Evolutionary conservation across 2,888 invertebrate genomes (phyloP).

Genomic region (Hyposoter dolosus): DNA sequence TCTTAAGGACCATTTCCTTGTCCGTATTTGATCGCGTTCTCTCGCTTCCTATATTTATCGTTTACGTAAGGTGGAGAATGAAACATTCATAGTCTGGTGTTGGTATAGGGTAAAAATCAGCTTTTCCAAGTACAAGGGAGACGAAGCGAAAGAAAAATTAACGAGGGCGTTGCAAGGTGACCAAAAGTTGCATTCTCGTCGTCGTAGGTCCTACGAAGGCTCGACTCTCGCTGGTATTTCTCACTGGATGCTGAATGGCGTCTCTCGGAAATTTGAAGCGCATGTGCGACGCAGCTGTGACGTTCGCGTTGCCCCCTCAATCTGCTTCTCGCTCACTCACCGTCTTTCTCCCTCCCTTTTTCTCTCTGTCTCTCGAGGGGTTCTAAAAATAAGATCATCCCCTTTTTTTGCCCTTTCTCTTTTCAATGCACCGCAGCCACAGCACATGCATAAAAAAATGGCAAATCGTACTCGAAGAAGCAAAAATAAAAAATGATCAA

Average conservation of each 20-base stretch:
- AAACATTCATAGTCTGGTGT: conserved; percentile 76
- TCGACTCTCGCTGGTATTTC: conserved; percentile 45
- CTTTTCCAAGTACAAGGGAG: conserved; percentile 39
- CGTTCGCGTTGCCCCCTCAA: conserved; percentile 69
- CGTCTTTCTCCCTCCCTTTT: conserved; percentile 28
- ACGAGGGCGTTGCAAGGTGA: conserved; percentile 54
- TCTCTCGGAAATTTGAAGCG: conserved; percentile 72
- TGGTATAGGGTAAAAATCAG: conserved; percentile 53
- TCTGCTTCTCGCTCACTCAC: conserved; percentile 42
- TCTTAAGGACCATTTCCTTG: conserved; percentile 9
- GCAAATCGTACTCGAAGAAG: conserved; percentile 53
- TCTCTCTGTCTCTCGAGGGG: conserved; percentile 62
- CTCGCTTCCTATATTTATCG: conserved; percentile 25
- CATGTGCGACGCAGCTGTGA: conserved; percentile 81
- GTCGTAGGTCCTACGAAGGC: conserved; percentile 40
- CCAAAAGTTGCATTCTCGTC: conserved; percentile 54
- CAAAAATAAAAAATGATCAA: background rate
- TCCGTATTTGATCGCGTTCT: conserved; percentile 14
- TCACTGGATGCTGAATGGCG: conserved; percentile 75
- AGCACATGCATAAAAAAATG: conserved; percentile 42
- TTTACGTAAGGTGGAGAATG: conserved; percentile 73
- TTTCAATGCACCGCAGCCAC: conserved; percentile 30
- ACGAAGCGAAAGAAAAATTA: conserved; percentile 26
- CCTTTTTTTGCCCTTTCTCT: conserved; percentile 26
- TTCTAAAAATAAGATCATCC: conserved; percentile 80